Evolutionary conservation across 2,888 invertebrate species (phyloP).

Genomic region (Callosobruchus maculatus): DNA sequence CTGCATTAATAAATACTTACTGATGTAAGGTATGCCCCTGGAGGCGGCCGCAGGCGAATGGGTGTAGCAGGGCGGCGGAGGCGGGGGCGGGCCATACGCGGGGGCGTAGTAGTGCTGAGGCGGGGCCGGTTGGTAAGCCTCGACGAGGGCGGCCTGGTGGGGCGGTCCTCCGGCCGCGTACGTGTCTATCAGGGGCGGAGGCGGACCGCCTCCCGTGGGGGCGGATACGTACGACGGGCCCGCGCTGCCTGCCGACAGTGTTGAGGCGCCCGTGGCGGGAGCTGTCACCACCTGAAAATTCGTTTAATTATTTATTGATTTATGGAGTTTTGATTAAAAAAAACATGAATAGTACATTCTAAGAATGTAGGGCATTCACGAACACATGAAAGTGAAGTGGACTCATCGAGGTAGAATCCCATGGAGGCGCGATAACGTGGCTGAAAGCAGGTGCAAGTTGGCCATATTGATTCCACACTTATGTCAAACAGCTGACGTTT

Average conservation of each 20-base stretch:
- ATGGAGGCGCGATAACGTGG: too few species aligned
- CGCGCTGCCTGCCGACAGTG: conserved; percentile 36
- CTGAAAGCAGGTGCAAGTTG: too few species aligned
- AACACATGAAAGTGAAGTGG: too few species aligned
- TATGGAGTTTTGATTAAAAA: too few species aligned
- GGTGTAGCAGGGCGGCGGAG: conserved; percentile 55
- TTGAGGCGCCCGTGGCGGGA: conserved; percentile 25
- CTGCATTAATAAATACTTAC: conserved; percentile 51
- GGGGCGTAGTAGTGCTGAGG: conserved; percentile 54
- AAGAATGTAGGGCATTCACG: too few species aligned
- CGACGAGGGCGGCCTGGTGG: conserved; percentile 13
- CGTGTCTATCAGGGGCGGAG: conserved; percentile 48
- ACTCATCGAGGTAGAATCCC: too few species aligned
- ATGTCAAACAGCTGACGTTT: too few species aligned
- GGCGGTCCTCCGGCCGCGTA: conserved; percentile 25
- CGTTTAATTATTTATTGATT: too few species aligned
- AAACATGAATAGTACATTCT: too few species aligned
- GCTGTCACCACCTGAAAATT: conserved; percentile 42
- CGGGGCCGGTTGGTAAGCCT: conserved; percentile 28
- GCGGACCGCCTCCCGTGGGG: conserved; percentile 38
- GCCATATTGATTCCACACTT: too few species aligned
- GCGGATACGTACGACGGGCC: conserved; percentile 42
- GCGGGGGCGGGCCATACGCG: conserved; percentile 50
- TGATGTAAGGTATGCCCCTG: conserved; percentile 61
- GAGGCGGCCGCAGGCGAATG: conserved; percentile 53